A percentile compares a stretch with the other conserved stretches of the same genome.
phyloP scores from a whole-genome alignment of 2,797 vertebrate species.

The Gymnothorax javanicus region DNA sequence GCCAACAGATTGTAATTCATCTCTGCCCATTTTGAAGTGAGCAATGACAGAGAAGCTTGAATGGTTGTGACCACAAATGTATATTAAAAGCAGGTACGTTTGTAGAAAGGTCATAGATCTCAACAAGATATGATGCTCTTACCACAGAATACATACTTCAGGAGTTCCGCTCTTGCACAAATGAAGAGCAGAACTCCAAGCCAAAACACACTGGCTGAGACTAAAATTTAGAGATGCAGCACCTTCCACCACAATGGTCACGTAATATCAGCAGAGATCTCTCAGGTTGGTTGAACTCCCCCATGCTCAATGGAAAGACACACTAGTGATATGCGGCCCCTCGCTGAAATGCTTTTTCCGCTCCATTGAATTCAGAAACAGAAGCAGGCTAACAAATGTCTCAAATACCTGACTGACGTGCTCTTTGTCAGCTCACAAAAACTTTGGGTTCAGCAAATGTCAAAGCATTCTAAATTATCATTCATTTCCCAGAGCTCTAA shows the following conservation, averaged over 20 bases:
- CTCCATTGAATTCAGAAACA: conserved; percentile 31
- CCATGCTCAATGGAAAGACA: conserved; percentile 31
- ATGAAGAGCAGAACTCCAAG: conserved; percentile 38
- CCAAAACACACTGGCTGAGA: conserved; percentile 50
- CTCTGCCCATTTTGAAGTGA: conserved; percentile 13
- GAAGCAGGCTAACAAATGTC: conserved; percentile 27
- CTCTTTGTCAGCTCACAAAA: not conserved
- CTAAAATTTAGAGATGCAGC: conserved; percentile 60
- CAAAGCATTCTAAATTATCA: not conserved
- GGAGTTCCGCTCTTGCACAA: conserved; percentile 43
- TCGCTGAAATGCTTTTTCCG: conserved; percentile 47
- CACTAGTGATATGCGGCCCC: conserved; percentile 40
- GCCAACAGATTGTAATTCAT: conserved; percentile 12
- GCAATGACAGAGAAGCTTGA: conserved; percentile 10
- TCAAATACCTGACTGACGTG: conserved; percentile 35
- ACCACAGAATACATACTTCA: not conserved
- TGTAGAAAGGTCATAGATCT: conserved; percentile 31
- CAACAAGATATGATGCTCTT: not conserved
- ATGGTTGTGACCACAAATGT: conserved; percentile 28
- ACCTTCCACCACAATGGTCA: conserved; percentile 43
- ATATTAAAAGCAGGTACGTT: conserved; percentile 8
- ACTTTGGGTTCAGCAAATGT: conserved; percentile 9
- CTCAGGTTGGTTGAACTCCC: conserved; percentile 43
- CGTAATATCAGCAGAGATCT: conserved; percentile 37
- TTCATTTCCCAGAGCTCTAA: not conserved